Conservation (phyloP, 2,888 invertebrate species). For the Tetrapedia diversipes region DNA sequence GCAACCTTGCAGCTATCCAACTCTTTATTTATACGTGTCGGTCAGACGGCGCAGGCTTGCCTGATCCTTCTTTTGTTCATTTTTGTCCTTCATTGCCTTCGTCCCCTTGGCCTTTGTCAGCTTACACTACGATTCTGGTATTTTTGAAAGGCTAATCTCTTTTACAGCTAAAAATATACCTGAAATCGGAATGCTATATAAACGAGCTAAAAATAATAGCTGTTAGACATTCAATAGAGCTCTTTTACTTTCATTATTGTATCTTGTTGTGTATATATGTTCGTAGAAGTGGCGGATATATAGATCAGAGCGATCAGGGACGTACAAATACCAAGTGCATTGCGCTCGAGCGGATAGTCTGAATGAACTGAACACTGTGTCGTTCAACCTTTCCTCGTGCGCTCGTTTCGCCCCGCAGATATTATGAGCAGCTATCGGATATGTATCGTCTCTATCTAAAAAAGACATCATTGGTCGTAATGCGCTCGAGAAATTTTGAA, state of each 20-base stretch:
- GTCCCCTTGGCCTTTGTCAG: constrained; percentile 40
- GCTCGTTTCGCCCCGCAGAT: background rate
- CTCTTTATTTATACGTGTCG: constrained; percentile 73
- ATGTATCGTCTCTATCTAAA: background rate
- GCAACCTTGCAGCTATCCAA: constrained; percentile 72
- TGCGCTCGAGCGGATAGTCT: constrained; percentile 23
- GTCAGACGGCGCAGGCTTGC: constrained; percentile 58
- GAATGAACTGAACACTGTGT: constrained; percentile 25
- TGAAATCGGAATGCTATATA: background rate
- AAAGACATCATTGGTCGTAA: background rate
- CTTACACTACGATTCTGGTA: constrained; percentile 29
- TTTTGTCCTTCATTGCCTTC: constrained; percentile 53
- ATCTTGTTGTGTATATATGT: constrained; percentile 44
- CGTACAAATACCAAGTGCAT: constrained; percentile 43
- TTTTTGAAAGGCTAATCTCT: constrained; percentile 46
- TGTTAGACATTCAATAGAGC: background rate
- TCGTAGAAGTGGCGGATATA: constrained; percentile 25
- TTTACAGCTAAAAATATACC: background rate
- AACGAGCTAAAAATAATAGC: background rate
- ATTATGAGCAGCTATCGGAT: background rate
- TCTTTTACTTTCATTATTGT: background rate
- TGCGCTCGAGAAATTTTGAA: background rate
- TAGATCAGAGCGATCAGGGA: constrained; percentile 45
- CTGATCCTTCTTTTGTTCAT: constrained; percentile 50
- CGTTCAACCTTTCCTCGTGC: constrained; percentile 17